Evolutionary conservation across 2,888 invertebrate genomes (phyloP).

Genomic region (Stegophylla sp.): DNA sequence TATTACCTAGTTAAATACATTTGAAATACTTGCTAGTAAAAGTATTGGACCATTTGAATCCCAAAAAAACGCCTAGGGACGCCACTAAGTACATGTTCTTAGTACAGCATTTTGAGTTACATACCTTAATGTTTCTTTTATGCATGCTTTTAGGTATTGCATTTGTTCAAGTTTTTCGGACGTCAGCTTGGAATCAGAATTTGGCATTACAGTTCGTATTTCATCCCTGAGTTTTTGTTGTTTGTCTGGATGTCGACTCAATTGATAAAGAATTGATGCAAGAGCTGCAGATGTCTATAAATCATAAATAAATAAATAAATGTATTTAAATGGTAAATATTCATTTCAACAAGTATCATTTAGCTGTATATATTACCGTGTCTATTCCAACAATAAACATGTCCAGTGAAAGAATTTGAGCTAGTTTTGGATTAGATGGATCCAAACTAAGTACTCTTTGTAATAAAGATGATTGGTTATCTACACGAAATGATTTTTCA

Average conservation of each 20-base stretch:
- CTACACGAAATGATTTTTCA: slow-evolving; percentile 64
- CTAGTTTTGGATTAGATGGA: slow-evolving; percentile 71
- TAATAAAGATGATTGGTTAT: slow-evolving; percentile 70
- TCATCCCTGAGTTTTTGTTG: slow-evolving; percentile 73
- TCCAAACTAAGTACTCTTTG: slow-evolving; percentile 72
- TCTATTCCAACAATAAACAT: slow-evolving; percentile 87
- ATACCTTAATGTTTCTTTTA: slow-evolving; percentile 78
- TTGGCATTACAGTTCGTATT: slow-evolving; percentile 67
- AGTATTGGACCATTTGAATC: background rate
- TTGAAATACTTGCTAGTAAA: background rate
- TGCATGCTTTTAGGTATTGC: slow-evolving; percentile 75
- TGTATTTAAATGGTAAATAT: too few species aligned
- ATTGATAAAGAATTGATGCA: slow-evolving; percentile 76
- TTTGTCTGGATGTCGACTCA: slow-evolving; percentile 72
- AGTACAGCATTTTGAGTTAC: background rate
- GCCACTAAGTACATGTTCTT: too few species aligned
- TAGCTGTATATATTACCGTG: slow-evolving; percentile 80
- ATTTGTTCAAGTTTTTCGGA: slow-evolving; percentile 71
- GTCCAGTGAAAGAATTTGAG: slow-evolving; percentile 82
- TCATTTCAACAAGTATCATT: too few species aligned
- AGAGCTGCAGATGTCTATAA: slow-evolving; percentile 78
- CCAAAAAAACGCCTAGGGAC: too few species aligned
- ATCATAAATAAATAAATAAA: slow-evolving; percentile 1
- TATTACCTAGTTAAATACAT: too few species aligned
- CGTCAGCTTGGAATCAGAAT: slow-evolving; percentile 67